phyloP scores from a whole-genome alignment of 2,888 invertebrate species.

The Pseudococcus viburni region DNA sequence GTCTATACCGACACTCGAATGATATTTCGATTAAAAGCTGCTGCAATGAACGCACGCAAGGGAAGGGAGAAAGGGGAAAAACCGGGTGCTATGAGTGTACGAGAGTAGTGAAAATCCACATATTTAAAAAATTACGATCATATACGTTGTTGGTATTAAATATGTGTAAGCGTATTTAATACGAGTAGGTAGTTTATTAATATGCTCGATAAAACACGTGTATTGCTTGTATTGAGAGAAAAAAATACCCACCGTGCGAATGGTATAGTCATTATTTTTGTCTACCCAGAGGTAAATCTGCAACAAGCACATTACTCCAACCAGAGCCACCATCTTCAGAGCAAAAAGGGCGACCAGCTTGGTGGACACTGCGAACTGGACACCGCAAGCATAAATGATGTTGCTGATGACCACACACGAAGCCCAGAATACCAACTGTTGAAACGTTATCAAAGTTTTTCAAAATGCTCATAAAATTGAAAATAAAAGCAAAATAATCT shows the following conservation, averaged over 20 bases:
- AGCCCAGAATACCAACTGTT: no score
- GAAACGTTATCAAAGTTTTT: no score
- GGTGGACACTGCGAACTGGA: background rate
- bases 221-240: background rate
- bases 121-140: no score
- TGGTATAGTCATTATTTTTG: background rate
- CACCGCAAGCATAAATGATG: background rate
- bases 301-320: background rate
- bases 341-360: background rate
- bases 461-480: no score
- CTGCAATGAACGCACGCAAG: background rate
- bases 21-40: background rate
- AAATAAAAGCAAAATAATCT: no score
- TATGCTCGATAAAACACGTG: slow-evolving; percentile 21
- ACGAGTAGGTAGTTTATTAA: background rate
- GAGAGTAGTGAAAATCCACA: no score
- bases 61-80: no score
- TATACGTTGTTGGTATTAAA: background rate
- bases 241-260: background rate
- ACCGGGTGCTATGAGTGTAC: no score
- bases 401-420: no score
- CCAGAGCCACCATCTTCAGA: background rate
- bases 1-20: background rate
- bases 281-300: background rate
- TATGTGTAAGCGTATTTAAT: background rate